A percentile compares a stretch with the other conserved stretches of the same genome.
Conservation (phyloP, 2,888 invertebrate species). For the Agrotis puta region DNA sequence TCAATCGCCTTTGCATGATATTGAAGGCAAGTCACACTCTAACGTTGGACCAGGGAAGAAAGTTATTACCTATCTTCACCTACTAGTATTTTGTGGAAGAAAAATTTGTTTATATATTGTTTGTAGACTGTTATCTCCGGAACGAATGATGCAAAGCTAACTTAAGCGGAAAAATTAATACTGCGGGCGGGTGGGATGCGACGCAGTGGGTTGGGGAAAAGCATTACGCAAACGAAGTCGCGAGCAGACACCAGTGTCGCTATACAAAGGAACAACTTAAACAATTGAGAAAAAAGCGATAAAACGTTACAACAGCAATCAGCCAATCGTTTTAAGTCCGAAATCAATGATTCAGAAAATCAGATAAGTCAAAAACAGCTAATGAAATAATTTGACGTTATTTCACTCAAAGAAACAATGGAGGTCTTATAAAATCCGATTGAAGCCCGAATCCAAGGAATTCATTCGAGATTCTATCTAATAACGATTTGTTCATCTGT, state of each 20-base stretch:
- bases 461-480: neutral
- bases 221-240: too few species aligned
- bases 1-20: constrained; percentile 57
- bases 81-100: too few species aligned
- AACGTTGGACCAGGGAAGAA: constrained; percentile 2
- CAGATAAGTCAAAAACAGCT: constrained; percentile 6
- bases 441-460: constrained; percentile 15
- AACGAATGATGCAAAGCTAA: too few species aligned
- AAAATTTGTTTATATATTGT: too few species aligned
- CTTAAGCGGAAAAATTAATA: too few species aligned
- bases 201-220: too few species aligned
- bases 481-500: neutral
- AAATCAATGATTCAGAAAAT: constrained; percentile 44
- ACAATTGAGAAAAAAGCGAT: neutral
- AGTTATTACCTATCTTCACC: neutral
- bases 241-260: too few species aligned
- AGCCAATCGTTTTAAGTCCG: neutral
- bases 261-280: neutral
- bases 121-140: too few species aligned
- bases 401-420: constrained; percentile 20
- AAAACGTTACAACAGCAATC: neutral
- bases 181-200: too few species aligned
- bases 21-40: constrained; percentile 7
- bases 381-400: constrained; percentile 23
- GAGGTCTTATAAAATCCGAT: neutral